Evolutionary conservation across 2,113 vertebrate species (phyloP), one percentile per base, ranked within the genome.

Genomic region (Micromys minutus): DNA sequence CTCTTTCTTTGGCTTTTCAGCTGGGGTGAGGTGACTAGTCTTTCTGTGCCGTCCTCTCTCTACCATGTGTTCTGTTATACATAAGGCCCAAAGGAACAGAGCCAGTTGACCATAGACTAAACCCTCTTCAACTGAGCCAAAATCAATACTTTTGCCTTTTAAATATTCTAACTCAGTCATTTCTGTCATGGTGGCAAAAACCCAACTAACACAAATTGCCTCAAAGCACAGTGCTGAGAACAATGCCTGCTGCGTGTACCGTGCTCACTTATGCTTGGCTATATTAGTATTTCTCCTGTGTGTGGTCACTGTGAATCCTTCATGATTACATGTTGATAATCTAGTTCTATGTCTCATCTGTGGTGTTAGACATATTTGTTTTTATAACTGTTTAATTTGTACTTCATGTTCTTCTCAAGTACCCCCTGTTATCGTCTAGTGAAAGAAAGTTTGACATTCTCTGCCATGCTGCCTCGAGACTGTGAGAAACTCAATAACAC

Each of bases 91-190:
- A 75, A 75, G 52, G 34, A 59, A 45, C 39, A 72, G 67, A 88
- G 52, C 26, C 1, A 2, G 16, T 29, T 59, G n/a, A 89, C 17
- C n/a, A 57, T n/a, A 39, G 87, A 45, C 55, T 57, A n/a, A 36
- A 57, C 29, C 50, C 50, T 45, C 52, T 59, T 39, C n/a, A 57
- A 34, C 9, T 21, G n/a, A 74, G 52, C 69, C 87, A 89, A 75
- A 89, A 39, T 87, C 50, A 71, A 87, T 87, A 52, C 52, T 87
- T 50, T 86, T 65, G 67, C 31, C 21, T 55, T 74, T 72, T 59
- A 88, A 74, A 42, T 59, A 42, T 69, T 85, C 57, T n/a, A 50
- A 11, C 34, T 92, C 57, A 39, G 69, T 19, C n/a, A 47, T 61
- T 47, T 61, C 50, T n/a, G 67, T 74, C 90, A 74, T 34, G 34